Conservation (phyloP, 2,797 vertebrate species). For the Xerus rutilus region DNA sequence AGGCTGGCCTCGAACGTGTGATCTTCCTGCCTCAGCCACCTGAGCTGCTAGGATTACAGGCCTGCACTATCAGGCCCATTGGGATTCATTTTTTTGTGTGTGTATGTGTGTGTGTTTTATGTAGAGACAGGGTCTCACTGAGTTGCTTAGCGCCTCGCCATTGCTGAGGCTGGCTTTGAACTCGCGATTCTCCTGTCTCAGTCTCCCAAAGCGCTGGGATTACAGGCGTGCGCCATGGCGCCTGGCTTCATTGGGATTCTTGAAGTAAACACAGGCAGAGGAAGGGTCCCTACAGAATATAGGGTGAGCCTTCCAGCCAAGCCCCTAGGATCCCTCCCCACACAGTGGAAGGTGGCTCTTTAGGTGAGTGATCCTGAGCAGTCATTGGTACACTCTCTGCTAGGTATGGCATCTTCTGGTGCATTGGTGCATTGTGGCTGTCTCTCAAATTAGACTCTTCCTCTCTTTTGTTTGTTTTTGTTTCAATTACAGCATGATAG, state of each 20-base stretch:
- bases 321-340: neutral
- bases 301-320: neutral
- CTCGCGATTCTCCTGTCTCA: no score
- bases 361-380: neutral
- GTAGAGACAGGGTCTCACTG: no score
- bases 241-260: neutral
- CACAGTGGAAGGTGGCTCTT: neutral
- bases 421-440: constrained; percentile 36
- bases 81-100: no score
- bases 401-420: neutral
- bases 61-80: neutral
- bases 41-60: no score
- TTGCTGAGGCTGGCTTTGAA: no score
- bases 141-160: no score
- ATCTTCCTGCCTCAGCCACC: no score
- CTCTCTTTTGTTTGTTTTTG: neutral
- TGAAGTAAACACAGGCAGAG: neutral
- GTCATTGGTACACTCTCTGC: neutral
- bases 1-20: no score
- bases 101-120: no score
- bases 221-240: no score
- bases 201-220: no score
- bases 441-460: neutral
- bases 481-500: constrained; percentile 49
- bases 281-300: neutral